These are phyloP conservation scores for Benthosema pterotum DNA, from an alignment of 2,797 vertebrate genomes.

Conservation along the genomic window DNA sequence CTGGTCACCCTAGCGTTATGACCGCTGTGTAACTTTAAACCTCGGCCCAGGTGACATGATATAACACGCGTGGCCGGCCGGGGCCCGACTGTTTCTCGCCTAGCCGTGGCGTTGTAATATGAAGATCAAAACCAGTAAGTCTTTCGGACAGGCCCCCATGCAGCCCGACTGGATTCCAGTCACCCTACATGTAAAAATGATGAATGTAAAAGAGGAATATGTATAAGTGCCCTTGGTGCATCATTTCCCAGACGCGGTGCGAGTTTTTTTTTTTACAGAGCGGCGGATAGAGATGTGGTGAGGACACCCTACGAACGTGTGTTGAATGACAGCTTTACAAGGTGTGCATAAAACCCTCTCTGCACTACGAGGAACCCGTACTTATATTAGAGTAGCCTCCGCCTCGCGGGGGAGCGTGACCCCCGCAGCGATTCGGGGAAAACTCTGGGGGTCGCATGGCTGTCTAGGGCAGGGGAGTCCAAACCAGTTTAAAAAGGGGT, in stretches of 20 bases:
- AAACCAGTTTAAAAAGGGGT: no score
- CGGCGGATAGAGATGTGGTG: conserved; percentile 12
- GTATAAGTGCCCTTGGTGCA: conserved; percentile 61
- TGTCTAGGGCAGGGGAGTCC: no score
- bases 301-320: conserved; percentile 46
- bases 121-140: conserved; percentile 68
- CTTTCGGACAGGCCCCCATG: conserved; percentile 56
- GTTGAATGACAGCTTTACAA: conserved; percentile 77
- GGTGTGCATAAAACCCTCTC: conserved; percentile 63
- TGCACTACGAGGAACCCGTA: conserved; percentile 43
- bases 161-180: conserved; percentile 37
- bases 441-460: neutral
- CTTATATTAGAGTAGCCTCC: conserved; percentile 41
- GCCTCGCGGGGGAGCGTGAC: conserved; percentile 28
- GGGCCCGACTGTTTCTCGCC: neutral
- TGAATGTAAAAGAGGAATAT: conserved; percentile 72
- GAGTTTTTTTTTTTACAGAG: conserved; percentile 56
- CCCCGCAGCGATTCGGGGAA: conserved; percentile 30
- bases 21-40: conserved; percentile 37
- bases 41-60: conserved; percentile 45
- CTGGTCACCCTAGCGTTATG: no score
- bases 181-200: conserved; percentile 71
- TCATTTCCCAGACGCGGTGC: conserved; percentile 59
- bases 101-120: conserved; percentile 65
- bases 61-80: conserved; percentile 41